Evolutionary conservation across 1,140 invertebrate genomes (phyloP).

Genomic region (Patella vulgata): DNA sequence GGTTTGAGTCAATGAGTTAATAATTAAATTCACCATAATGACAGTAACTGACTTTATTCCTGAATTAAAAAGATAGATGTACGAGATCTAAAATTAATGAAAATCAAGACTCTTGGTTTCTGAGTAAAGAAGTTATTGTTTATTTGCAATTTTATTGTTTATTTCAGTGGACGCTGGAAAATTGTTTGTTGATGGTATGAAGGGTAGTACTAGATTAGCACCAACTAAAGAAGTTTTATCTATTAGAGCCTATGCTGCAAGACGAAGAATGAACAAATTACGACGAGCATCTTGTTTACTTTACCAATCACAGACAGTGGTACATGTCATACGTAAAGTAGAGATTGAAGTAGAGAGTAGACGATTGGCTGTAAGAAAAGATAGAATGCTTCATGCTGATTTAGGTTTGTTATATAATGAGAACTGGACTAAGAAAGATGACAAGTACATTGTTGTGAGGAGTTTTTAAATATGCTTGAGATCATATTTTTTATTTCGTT

Average conservation of each 20-base stretch:
- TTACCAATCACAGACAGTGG: constrained; percentile 65
- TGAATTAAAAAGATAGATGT: too few species aligned
- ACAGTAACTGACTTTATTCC: too few species aligned
- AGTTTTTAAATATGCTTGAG: too few species aligned
- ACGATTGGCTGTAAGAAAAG: constrained; percentile 63
- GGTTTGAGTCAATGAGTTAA: too few species aligned
- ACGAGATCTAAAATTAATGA: too few species aligned
- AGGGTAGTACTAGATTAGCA: constrained; percentile 47
- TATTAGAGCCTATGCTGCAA: constrained; percentile 65
- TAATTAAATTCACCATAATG: too few species aligned
- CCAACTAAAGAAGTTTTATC: constrained; percentile 69
- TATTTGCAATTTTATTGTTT: too few species aligned
- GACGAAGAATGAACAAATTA: constrained; percentile 64
- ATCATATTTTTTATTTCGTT: too few species aligned
- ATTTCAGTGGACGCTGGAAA: constrained; percentile 58
- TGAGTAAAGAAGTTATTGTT: too few species aligned
- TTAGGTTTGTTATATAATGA: constrained; percentile 45
- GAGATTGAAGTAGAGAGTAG: constrained; percentile 67
- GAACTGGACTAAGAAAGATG: background rate
- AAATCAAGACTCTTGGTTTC: too few species aligned
- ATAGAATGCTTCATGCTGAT: constrained; percentile 68
- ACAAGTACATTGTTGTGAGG: background rate
- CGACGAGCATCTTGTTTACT: constrained; percentile 64
- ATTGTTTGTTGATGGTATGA: constrained; percentile 39
- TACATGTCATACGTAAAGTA: constrained; percentile 61